Percentiles rank a stretch among this genome's conserved stretches.
These are phyloP conservation scores for Rousettus madagascariensis DNA, from an alignment of 2,797 vertebrate genomes.

Conservation along the genomic window DNA sequence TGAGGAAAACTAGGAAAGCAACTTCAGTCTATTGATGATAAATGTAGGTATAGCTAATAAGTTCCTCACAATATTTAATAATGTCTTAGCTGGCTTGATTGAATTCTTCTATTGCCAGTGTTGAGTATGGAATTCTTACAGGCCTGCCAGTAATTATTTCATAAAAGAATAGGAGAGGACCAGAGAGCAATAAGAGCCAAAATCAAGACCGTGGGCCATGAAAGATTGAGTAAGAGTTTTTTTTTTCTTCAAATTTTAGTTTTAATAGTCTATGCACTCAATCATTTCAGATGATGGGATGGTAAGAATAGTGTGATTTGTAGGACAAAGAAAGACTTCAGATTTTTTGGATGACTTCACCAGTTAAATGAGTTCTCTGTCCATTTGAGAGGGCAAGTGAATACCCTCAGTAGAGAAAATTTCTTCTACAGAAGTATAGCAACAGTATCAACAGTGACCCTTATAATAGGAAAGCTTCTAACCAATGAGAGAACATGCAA, in stretches of 20 bases:
- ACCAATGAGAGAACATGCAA: background rate
- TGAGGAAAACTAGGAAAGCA: background rate
- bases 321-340: background rate
- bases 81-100: background rate
- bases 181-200: background rate
- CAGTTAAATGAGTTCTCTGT: background rate
- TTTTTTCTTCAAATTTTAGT: background rate
- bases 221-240: background rate
- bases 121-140: background rate
- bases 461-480: background rate
- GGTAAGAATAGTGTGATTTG: background rate
- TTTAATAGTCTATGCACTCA: background rate
- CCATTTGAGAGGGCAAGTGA: background rate
- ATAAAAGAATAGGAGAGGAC: background rate
- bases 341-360: background rate
- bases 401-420: background rate
- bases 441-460: background rate
- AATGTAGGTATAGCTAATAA: background rate
- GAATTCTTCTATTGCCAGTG: background rate
- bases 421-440: background rate
- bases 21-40: background rate
- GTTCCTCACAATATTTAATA: background rate
- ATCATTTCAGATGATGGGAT: background rate
- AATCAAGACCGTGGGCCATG: background rate
- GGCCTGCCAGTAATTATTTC: background rate